Conservation (phyloP, 2,888 invertebrate species). For the Drosophila multiciliata region DNA sequence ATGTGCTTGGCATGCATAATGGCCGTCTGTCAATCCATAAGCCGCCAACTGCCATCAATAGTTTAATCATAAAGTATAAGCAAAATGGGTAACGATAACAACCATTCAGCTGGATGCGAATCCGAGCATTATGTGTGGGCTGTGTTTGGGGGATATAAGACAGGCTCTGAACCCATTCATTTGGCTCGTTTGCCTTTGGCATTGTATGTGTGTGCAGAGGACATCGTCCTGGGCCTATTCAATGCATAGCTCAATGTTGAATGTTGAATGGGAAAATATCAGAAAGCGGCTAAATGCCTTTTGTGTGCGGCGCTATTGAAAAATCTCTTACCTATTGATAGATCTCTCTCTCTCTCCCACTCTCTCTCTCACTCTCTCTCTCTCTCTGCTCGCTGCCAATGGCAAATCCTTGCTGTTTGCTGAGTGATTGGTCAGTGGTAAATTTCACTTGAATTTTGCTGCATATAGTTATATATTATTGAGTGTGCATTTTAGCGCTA, state of each 20-base stretch:
- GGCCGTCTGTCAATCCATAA: slow-evolving; percentile 61
- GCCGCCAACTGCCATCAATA: slow-evolving; percentile 60
- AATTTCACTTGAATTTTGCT: slow-evolving; percentile 47
- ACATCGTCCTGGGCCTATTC: slow-evolving; percentile 57
- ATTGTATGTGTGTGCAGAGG: slow-evolving; percentile 25
- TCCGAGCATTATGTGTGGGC: slow-evolving; percentile 12
- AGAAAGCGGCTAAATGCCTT: slow-evolving; percentile 75
- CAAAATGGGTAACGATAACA: slow-evolving; percentile 63
- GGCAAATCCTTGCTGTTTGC: slow-evolving; percentile 10
- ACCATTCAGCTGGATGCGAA: slow-evolving; percentile 44
- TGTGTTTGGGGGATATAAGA: slow-evolving; percentile 21
- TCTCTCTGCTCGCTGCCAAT: slow-evolving; percentile 6
- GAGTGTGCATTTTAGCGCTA: slow-evolving; percentile 8
- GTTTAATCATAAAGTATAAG: slow-evolving; percentile 75
- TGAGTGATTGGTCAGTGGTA: slow-evolving; percentile 48
- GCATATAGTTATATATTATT: slow-evolving; percentile 38
- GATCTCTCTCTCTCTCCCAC: neutral
- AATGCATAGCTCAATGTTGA: slow-evolving; percentile 61
- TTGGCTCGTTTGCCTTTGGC: slow-evolving; percentile 37
- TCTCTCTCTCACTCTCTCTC: slow-evolving; percentile 15
- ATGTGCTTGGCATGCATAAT: slow-evolving; percentile 58
- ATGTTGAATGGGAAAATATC: slow-evolving; percentile 65
- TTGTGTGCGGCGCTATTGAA: slow-evolving; percentile 62
- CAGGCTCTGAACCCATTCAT: slow-evolving; percentile 48
- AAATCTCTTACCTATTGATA: slow-evolving; percentile 65